A percentile compares a stretch with the other conserved stretches of the same genome.
These are phyloP conservation scores for Amphipoea lucens DNA, from an alignment of 2,888 invertebrate genomes.

Conservation along the genomic window DNA sequence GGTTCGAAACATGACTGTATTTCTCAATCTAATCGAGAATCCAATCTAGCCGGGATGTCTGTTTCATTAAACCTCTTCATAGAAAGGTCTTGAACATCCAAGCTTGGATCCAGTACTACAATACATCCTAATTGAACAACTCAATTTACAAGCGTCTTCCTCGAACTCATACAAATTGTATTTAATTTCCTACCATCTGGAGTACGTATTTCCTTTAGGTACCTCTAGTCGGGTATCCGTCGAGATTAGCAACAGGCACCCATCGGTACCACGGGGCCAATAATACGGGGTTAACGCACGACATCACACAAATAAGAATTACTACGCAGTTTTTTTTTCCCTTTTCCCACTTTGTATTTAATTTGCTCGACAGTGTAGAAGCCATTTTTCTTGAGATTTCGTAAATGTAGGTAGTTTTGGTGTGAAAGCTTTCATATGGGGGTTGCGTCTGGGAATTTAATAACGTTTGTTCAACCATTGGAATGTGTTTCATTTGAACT, in stretches of 20 bases:
- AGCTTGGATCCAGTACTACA: slow-evolving; percentile 26
- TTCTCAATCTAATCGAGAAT: slow-evolving; percentile 28
- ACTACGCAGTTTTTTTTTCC: slow-evolving; percentile 36
- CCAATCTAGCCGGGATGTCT: slow-evolving; percentile 24
- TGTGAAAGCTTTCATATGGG: slow-evolving; percentile 32
- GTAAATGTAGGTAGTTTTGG: slow-evolving; percentile 34
- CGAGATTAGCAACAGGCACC: slow-evolving; percentile 70
- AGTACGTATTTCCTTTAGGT: slow-evolving; percentile 30
- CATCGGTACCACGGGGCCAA: slow-evolving; percentile 60
- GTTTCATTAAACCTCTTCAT: slow-evolving; percentile 24
- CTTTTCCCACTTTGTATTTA: slow-evolving; percentile 20
- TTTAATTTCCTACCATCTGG: slow-evolving; percentile 46
- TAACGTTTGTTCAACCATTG: slow-evolving; percentile 52
- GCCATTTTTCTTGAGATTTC: slow-evolving; percentile 30
- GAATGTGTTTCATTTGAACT: slow-evolving; percentile 52
- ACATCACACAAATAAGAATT: slow-evolving; percentile 62
- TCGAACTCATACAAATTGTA: slow-evolving; percentile 60
- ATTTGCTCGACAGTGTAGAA: slow-evolving; percentile 40
- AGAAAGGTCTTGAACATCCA: slow-evolving; percentile 3
- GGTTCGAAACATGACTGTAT: not conserved
- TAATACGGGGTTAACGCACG: slow-evolving; percentile 52
- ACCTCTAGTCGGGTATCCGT: slow-evolving; percentile 20
- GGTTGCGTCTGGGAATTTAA: slow-evolving; percentile 48
- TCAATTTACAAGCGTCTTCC: slow-evolving; percentile 38
- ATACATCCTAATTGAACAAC: slow-evolving; percentile 48